Evolutionary conservation across 2,888 invertebrate species (phyloP).

Genomic region (Dryobota labecula): DNA sequence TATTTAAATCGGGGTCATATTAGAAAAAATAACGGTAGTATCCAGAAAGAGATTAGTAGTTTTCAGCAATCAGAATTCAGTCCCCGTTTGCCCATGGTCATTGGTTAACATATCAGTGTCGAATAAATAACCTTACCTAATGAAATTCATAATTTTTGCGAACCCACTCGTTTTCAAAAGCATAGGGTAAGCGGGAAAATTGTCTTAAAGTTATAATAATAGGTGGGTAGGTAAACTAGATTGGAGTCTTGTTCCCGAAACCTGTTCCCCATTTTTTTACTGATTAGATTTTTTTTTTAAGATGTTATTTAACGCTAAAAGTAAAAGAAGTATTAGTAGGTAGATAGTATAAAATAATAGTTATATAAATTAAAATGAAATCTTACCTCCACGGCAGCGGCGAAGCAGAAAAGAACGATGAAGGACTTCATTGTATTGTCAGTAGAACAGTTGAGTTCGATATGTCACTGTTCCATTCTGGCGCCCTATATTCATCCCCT

Average conservation of each 20-base stretch:
- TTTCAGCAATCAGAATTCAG: neutral
- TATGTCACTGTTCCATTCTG: slow-evolving; percentile 11
- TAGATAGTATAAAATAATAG: neutral
- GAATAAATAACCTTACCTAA: neutral
- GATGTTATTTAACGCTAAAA: neutral
- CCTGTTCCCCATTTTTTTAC: neutral
- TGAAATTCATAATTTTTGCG: neutral
- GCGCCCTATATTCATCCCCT: slow-evolving; percentile 61
- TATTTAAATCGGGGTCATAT: neutral
- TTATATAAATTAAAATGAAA: neutral
- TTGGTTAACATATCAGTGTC: neutral
- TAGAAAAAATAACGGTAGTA: neutral
- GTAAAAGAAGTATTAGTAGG: neutral
- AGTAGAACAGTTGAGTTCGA: slow-evolving; percentile 33
- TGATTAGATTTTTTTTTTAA: neutral
- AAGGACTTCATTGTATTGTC: slow-evolving; percentile 48
- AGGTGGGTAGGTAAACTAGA: neutral
- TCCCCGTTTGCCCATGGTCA: neutral
- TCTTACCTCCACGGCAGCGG: slow-evolving; percentile 50
- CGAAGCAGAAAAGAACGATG: slow-evolving; percentile 43
- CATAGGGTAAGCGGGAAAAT: neutral
- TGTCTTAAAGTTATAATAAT: neutral
- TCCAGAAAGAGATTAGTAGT: neutral
- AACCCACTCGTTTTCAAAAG: neutral
- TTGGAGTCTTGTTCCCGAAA: neutral